Evolutionary conservation across 2,113 vertebrate species (phyloP).

Genomic region (Oryzias javanicus): DNA sequence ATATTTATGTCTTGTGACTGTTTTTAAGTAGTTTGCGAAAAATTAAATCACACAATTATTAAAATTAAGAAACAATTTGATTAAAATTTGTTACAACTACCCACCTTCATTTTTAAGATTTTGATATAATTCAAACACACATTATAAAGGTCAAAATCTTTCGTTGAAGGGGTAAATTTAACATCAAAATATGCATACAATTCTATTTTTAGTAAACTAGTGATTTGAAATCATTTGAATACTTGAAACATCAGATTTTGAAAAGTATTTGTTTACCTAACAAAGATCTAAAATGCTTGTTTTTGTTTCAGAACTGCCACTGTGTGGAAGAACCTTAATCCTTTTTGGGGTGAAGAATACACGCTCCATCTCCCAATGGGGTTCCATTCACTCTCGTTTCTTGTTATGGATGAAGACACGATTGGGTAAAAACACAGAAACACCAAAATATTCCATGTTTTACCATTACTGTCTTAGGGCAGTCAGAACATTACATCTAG

Average conservation of each 20-base stretch:
- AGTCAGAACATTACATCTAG: constrained; percentile 5
- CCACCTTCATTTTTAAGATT: too few species aligned
- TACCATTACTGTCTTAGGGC: constrained; percentile 7
- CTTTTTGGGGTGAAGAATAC: constrained; percentile 93
- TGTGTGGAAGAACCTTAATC: constrained; percentile 88
- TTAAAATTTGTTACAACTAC: too few species aligned
- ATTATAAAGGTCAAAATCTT: too few species aligned
- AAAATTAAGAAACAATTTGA: too few species aligned
- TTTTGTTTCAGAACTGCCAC: constrained; percentile 81
- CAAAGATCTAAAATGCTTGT: constrained; percentile 1
- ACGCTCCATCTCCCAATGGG: constrained; percentile 84
- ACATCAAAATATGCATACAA: too few species aligned
- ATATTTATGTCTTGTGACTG: too few species aligned
- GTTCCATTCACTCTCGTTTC: constrained; percentile 84
- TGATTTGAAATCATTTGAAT: not conserved
- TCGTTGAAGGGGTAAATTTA: too few species aligned
- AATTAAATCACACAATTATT: too few species aligned
- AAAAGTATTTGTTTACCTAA: not conserved
- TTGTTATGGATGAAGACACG: constrained; percentile 90
- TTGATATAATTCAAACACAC: too few species aligned
- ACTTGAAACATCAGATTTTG: not conserved
- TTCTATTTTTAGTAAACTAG: too few species aligned
- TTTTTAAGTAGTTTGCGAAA: too few species aligned
- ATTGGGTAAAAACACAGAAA: constrained; percentile 76
- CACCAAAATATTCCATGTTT: constrained; percentile 7